phyloP scores from a whole-genome alignment of 2,797 vertebrate species.

The Aldrovandia affinis region DNA sequence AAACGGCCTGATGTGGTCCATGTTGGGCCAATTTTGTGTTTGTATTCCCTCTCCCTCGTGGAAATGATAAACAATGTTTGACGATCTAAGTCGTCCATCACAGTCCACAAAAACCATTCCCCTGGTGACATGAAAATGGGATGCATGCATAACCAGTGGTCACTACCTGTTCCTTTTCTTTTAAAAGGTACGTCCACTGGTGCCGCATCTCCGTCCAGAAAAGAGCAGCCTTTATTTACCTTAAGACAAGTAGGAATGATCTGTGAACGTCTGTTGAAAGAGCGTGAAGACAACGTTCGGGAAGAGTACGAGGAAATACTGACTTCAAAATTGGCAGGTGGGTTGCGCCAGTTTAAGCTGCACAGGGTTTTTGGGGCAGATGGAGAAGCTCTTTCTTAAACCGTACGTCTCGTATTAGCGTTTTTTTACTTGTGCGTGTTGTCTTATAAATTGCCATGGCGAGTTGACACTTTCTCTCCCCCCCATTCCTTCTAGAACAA shows the following conservation, averaged over 20 bases:
- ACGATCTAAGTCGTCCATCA: too few species aligned
- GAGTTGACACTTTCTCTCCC: not conserved
- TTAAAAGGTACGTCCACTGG: constrained; percentile 76
- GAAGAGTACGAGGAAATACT: constrained; percentile 98
- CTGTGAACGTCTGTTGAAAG: constrained; percentile 97
- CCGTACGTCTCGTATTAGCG: not conserved
- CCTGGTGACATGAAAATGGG: too few species aligned
- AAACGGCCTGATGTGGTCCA: too few species aligned
- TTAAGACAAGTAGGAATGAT: constrained; percentile 98
- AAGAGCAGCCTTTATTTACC: constrained; percentile 96
- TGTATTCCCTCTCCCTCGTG: too few species aligned
- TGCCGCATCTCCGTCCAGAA: constrained; percentile 87
- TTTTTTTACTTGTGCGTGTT: not conserved
- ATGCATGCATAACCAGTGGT: too few species aligned
- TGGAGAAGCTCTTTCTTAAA: not conserved
- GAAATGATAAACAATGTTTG: too few species aligned
- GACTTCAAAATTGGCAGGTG: constrained; percentile 97
- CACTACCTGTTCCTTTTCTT: too few species aligned
- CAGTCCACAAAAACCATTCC: too few species aligned
- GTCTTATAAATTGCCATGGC: constrained; percentile 20
- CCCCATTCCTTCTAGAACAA: constrained; percentile 80
- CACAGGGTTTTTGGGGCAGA: not conserved
- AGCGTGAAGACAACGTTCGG: constrained; percentile 95
- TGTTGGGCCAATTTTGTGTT: too few species aligned
- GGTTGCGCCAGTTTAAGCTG: not conserved